Base-by-base conservation (phyloP, 2,113 vertebrate genomes). In the Sciurus niger region DNA sequence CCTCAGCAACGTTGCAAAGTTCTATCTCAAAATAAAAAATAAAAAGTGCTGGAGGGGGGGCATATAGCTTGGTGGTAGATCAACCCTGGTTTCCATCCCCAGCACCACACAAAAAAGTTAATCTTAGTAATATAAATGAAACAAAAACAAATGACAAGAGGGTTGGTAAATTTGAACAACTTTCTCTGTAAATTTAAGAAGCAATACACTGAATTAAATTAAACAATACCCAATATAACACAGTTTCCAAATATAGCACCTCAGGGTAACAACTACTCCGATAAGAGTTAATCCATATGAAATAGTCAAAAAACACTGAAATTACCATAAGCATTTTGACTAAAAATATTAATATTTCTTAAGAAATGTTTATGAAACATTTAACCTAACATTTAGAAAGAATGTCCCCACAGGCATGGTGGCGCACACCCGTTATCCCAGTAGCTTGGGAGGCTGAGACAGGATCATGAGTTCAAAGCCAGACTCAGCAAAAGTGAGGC, bases 381-480 rank as follows among this genome's bases (percentile, higher is more conserved):
- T 28, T 28, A 84, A 84, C 2, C 74, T 24, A 84, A 74, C 28
- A 89, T 67, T 89, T 94, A 40, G 84, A 96, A 97, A 90, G 32
- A 16, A n/a, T 22, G 22, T 72, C 37, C 60, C 76, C 5, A 10
- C 51, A 51, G 51, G 51, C 13, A 10, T 51, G 51, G 46, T 48
- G 46, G 46, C 9, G 46, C 46, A 48, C 7, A 8, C 53, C 14
- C 16, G 14, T 53, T 16, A 53, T 53, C 53, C 53, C 14, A 53
- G 53, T 4, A 10, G 53, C 53, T 53, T 13, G 13, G 53, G 53
- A 53, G 53, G 53, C 16, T 53, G 53, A 53, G 14, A 17, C 53
- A 53, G 53, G 53, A 53, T 53, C 13, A 0, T 13, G 14, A 53
- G 53, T 53, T 16, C 53, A 53, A 53, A 53, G 53, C 53, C 53